Percentiles rank a stretch among this genome's conserved stretches.
These are phyloP conservation scores for Biston betularia DNA, from an alignment of 2,888 invertebrate genomes.

Conservation along the genomic window DNA sequence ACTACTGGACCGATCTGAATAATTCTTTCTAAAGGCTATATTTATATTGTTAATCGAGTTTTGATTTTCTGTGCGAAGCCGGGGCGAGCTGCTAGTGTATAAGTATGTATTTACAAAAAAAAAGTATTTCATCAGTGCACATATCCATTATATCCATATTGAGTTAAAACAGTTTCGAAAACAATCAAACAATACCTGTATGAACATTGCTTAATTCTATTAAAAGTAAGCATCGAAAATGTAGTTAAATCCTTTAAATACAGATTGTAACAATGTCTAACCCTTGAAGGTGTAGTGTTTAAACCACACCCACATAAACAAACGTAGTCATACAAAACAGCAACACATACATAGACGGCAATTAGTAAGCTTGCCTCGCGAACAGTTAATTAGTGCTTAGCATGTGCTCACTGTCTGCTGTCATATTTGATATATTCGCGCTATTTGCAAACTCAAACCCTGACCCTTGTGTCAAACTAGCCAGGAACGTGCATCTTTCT, in stretches of 20 bases:
- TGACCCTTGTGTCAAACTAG: constrained; percentile 3
- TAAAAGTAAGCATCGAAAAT: no score
- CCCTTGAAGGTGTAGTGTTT: constrained; percentile 5
- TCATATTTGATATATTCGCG: constrained; percentile 40
- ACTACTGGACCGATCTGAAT: no score
- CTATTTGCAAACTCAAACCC: constrained; percentile 18
- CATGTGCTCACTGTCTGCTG: constrained; percentile 38
- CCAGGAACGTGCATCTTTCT: not conserved
- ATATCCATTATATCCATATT: no score
- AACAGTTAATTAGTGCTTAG: constrained; percentile 46
- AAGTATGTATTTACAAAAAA: no score
- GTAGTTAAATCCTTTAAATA: not conserved
- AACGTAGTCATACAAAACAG: not conserved
- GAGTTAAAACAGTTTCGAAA: no score
- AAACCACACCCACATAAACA: constrained; percentile 12
- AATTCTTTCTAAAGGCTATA: no score
- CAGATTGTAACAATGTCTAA: not conserved
- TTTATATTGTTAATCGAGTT: no score
- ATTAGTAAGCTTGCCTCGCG: constrained; percentile 42
- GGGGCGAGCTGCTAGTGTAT: no score
- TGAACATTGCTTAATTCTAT: no score
- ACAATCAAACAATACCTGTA: no score
- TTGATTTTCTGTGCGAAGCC: no score
- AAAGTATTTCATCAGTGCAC: no score
- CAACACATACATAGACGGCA: constrained; percentile 31